These are phyloP conservation scores for Coptotermes formosanus DNA, from an alignment of 1,140 invertebrate genomes.

Conservation along the genomic window DNA sequence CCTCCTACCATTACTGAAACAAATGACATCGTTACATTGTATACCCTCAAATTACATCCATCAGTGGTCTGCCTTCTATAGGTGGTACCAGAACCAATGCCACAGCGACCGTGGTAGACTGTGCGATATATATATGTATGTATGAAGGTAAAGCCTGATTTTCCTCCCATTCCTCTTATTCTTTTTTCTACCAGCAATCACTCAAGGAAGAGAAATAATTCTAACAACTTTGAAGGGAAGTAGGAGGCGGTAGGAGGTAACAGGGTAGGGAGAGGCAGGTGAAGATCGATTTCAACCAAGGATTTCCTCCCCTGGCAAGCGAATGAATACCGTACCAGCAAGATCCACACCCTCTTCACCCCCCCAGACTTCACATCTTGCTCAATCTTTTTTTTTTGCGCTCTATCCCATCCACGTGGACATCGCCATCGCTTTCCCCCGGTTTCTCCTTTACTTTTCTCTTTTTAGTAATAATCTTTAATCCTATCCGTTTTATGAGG, in stretches of 20 bases:
- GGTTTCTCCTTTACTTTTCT: too few species aligned
- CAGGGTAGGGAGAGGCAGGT: neutral
- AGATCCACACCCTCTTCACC: neutral
- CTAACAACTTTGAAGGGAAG: neutral
- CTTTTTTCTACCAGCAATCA: neutral
- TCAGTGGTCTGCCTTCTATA: neutral
- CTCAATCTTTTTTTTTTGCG: neutral
- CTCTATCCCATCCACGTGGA: too few species aligned
- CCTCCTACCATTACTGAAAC: neutral
- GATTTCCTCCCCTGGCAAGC: neutral
- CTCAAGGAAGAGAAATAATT: neutral
- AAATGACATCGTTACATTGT: constrained; percentile 19
- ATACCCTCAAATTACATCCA: constrained; percentile 21
- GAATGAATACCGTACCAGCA: neutral
- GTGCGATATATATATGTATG: neutral
- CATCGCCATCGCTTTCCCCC: neutral
- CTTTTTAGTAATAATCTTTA: constrained; percentile 32
- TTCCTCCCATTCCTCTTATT: neutral
- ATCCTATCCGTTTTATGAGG: constrained; percentile 28
- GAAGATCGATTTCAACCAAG: constrained; percentile 12
- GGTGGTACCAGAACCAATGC: neutral
- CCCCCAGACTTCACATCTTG: neutral
- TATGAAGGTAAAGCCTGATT: neutral
- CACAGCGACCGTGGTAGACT: neutral
- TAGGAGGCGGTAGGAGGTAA: neutral